Evolutionary conservation across 2,113 vertebrate species (phyloP), one percentile per base, ranked within the genome.

Genomic region (Polypterus bichir): DNA sequence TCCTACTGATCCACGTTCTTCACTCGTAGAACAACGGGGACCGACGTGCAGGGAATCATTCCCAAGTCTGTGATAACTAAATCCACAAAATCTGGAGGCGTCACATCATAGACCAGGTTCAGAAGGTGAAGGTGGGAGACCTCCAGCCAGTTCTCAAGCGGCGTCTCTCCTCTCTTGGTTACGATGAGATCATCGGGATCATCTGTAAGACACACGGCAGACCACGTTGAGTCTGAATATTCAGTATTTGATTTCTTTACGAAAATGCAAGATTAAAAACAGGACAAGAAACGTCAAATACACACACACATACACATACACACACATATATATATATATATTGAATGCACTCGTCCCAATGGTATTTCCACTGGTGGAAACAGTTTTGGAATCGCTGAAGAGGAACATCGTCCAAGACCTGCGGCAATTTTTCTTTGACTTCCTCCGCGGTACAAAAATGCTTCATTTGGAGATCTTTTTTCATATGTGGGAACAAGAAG

Each of bases 1-100:
- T 3, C 3, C 84, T 80, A 92, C 72, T 90, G 93, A 77, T 98
- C 95, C 71, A 93, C 88, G 0, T 85, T 98, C 81, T 99, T 99
- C 60, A 99, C 93, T 11, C 95, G 87, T 46, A 99, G 86, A 61
- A 99, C 93, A 3, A 99, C 96, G 2, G 96, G 96, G 49, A 99
- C 96, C 0, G 96, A 99, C 48, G 93, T 97, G 78, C 96, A 99
- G 4, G 96, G 96, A 69, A 98, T 98, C 95, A 98, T 97, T 56
- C 96, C 96, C 72, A 99, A 76, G 67, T 99, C 96, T 0, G 96
- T 99, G 86, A 99, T 99, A 72, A 99, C 96, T 66, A 97, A 79
- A 57, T 97, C 96, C 70, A 99, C 96, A 5, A 99, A 90, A 60
- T 97, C 94, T 1, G 94, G 91, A 0, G 96, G 95, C 0, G 96